Base-by-base conservation (phyloP, 2,113 vertebrate species). In the Pterocles orientalis region DNA sequence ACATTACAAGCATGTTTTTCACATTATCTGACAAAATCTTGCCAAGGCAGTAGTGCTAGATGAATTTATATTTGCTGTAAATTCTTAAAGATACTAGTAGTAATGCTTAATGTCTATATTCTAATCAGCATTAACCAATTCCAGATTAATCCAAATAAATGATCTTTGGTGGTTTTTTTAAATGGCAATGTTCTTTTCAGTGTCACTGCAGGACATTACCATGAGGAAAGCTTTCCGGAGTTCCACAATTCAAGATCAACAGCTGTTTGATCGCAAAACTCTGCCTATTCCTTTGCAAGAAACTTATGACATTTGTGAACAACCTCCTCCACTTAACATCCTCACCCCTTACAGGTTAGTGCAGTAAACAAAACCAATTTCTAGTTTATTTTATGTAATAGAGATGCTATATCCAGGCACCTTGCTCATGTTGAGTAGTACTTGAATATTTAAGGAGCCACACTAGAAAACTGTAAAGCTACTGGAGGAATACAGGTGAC, bases 171-270 rank as follows among this genome's bases (percentile, higher is more conserved):
- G 33, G 29, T 1, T 21, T 60, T 34, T 61, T 60, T 9, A 36
- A 90, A 85, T 26, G 93, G 23, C 34, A n/a, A 26, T 90, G 31
- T 97, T 16, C 24, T 50, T 96, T 97, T 66, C 96, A 99, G 99
- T 99, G 94, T 99, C 99, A 81, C 98, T 99, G 90, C 99, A 99
- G 98, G 99, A 99, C 97, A 99, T 99, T 86, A 99, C 99, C 33
- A 99, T 99, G 99, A 99, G 99, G 95, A 99, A 99, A 97, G 99
- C 99, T 31, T 99, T 99, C 97, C 98, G 99, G 96, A 99, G 99
- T 94, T 99, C 99, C 75, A 99, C 99, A 28, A 98, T 98, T 97
- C 99, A 99, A 97, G 99, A 99, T 97, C 99, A 99, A 51, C 99
- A 99, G 97, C 98, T 99, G 86, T 99, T 99, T 70, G 99, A 99